Evolutionary conservation across 2,797 vertebrate genomes (phyloP).

Genomic region (Ptychobarbus kaznakovi): DNA sequence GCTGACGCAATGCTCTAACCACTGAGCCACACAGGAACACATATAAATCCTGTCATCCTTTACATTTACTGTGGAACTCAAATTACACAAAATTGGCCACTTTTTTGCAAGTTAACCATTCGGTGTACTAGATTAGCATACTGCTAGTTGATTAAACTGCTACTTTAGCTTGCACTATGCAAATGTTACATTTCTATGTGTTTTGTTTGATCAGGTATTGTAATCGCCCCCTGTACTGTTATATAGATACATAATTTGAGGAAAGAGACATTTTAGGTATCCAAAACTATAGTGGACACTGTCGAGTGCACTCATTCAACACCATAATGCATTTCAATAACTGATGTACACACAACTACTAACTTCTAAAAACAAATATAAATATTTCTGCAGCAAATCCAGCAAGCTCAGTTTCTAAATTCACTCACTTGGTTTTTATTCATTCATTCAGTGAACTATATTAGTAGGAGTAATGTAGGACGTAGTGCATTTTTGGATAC

Average conservation of each 20-base stretch:
- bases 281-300: neutral
- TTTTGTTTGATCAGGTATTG: neutral
- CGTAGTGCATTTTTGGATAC: neutral
- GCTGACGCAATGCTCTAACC: no score
- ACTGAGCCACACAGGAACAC: no score
- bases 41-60: no score
- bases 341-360: neutral
- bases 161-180: no score
- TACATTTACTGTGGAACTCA: neutral
- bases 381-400: neutral
- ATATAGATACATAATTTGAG: neutral
- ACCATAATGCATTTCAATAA: neutral
- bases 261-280: neutral
- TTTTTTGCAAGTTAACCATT: neutral
- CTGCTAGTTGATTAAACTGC: neutral
- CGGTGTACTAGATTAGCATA: neutral
- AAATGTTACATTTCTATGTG: neutral
- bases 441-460: neutral
- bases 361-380: neutral
- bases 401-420: neutral
- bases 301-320: neutral
- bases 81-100: no score
- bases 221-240: neutral
- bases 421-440: neutral
- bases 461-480: neutral